Percentiles rank a stretch among this genome's conserved stretches.
Evolutionary conservation across 2,888 invertebrate species (phyloP).

Genomic region (Drosophila diplacantha): DNA sequence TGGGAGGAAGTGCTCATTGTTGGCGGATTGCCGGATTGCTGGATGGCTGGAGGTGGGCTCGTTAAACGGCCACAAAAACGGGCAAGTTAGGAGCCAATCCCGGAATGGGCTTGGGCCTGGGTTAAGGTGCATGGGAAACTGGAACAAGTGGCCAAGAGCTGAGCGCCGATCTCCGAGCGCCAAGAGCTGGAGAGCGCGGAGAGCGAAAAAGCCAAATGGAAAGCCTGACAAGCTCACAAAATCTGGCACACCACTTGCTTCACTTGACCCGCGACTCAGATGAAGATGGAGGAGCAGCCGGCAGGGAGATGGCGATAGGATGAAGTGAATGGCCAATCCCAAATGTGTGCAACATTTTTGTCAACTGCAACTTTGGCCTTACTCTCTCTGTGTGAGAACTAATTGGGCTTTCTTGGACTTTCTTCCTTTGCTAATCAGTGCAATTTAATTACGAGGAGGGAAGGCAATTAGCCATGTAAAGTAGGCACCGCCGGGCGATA

Average conservation of each 20-base stretch:
- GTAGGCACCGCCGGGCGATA: constrained; percentile 42
- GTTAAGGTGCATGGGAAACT: constrained; percentile 72
- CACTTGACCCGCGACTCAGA: constrained; percentile 56
- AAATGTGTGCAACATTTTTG: constrained; percentile 53
- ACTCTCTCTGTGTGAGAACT: constrained; percentile 38
- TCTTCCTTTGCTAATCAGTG: constrained; percentile 58
- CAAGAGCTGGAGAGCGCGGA: constrained; percentile 28
- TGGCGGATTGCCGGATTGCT: constrained; percentile 4
- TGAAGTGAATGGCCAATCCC: constrained; percentile 43
- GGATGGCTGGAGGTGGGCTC: constrained; percentile 31
- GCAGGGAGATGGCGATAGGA: constrained; percentile 24
- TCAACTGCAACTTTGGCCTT: constrained; percentile 47
- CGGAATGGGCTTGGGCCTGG: constrained; percentile 64
- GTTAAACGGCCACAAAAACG: constrained; percentile 42
- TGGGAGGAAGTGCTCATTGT: constrained; percentile 8
- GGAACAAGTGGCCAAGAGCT: constrained; percentile 60
- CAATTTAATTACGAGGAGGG: constrained; percentile 62
- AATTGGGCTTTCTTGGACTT: constrained; percentile 63
- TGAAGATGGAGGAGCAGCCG: constrained; percentile 1
- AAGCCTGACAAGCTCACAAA: constrained; percentile 46
- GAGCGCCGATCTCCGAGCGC: constrained; percentile 22
- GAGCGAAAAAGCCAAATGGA: constrained; percentile 36
- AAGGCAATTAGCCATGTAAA: constrained; percentile 70
- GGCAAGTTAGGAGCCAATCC: constrained; percentile 36
- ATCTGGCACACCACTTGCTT: constrained; percentile 61